These are phyloP conservation scores for Bovichtus variegatus DNA, from an alignment of 2,797 vertebrate species.

Conservation along the genomic window DNA sequence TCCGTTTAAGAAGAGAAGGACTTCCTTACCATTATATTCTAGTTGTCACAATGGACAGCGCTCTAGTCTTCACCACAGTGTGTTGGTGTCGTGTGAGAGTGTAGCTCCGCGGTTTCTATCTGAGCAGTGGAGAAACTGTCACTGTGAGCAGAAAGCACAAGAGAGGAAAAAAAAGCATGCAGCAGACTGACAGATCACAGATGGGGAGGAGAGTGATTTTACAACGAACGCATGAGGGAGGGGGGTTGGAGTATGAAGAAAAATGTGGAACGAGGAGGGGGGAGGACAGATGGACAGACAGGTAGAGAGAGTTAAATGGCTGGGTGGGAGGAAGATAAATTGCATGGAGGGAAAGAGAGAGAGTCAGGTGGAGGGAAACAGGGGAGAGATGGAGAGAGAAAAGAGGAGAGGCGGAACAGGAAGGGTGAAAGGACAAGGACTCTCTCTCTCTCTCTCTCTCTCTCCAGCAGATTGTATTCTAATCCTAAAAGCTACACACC, in stretches of 20 bases:
- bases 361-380: too few species aligned
- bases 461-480: constrained; percentile 58
- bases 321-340: background rate
- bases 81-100: background rate
- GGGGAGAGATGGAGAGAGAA: constrained; percentile 5
- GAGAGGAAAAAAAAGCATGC: constrained; percentile 7
- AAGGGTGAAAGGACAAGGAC: constrained; percentile 55
- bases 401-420: constrained; percentile 18
- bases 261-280: background rate
- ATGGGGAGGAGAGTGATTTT: constrained; percentile 6
- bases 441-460: background rate
- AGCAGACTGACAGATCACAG: constrained; percentile 29
- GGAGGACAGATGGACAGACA: constrained; percentile 34
- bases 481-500: constrained; percentile 72
- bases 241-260: background rate
- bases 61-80: background rate
- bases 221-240: constrained; percentile 3
- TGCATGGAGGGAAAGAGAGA: too few species aligned
- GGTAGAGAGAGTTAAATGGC: constrained; percentile 31
- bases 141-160: background rate
- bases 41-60: background rate
- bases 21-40: background rate
- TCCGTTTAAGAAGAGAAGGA: background rate
- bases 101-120: background rate
- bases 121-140: background rate